phyloP scores from a whole-genome alignment of 2,888 invertebrate species.

The Hipparchia semele region DNA sequence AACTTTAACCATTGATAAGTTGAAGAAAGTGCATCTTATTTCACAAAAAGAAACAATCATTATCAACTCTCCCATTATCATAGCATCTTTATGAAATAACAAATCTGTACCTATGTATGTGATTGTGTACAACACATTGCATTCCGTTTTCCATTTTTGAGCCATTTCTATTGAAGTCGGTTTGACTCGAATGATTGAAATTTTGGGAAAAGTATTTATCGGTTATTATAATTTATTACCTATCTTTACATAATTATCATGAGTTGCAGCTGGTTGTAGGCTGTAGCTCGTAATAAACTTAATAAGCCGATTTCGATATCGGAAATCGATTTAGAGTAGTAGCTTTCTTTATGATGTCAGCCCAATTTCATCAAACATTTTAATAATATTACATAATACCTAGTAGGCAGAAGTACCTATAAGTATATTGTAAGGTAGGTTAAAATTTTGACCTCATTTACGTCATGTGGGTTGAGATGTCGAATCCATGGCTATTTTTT shows the following conservation, averaged over 20 bases:
- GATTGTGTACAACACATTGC: no score
- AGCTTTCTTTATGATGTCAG: neutral
- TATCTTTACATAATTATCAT: neutral
- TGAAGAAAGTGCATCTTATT: no score
- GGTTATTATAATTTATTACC: neutral
- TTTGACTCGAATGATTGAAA: neutral
- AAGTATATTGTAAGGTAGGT: neutral
- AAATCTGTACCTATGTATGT: no score
- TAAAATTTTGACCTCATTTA: constrained; percentile 25
- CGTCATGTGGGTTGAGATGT: constrained; percentile 23
- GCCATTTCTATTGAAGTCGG: neutral
- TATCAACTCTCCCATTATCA: no score
- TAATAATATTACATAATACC: neutral
- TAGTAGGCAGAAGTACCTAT: neutral
- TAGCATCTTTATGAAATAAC: no score
- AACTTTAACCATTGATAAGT: no score
- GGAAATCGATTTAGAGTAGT: no score
- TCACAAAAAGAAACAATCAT: no score
- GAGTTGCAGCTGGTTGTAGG: neutral
- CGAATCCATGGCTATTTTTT: constrained; percentile 23
- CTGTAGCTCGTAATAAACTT: no score
- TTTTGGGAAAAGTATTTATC: neutral
- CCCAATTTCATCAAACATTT: neutral
- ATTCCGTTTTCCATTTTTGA: neutral
- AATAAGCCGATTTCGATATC: no score